Conservation (phyloP, 2,888 invertebrate species). For the Nomada hirtipes region DNA sequence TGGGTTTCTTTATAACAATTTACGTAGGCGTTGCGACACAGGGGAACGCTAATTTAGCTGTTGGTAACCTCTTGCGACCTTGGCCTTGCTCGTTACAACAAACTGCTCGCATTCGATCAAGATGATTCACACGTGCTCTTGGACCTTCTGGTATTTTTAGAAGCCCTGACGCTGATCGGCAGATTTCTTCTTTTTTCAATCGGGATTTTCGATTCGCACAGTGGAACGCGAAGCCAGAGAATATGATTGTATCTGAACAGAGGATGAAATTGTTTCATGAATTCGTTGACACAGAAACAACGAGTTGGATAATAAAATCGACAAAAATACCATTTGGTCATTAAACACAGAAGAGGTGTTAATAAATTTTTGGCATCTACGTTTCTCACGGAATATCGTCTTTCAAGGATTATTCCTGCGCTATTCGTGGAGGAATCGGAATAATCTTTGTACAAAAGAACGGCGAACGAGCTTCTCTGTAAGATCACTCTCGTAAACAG, state of each 20-base stretch:
- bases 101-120: conserved; percentile 72
- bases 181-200: conserved; percentile 14
- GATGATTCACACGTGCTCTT: conserved; percentile 73
- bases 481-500: not conserved
- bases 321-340: too few relatives aligned
- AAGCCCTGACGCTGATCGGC: conserved; percentile 10
- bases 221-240: not conserved
- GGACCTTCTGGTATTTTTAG: conserved; percentile 47
- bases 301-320: not conserved
- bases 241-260: not conserved
- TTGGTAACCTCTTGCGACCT: conserved; percentile 76
- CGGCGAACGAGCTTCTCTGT: not conserved
- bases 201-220: not conserved
- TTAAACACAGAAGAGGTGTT: not conserved
- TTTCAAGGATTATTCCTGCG: too few relatives aligned
- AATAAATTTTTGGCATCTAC: too few relatives aligned
- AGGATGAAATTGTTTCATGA: not conserved
- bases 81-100: conserved; percentile 78
- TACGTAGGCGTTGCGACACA: conserved; percentile 36
- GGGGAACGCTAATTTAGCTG: conserved; percentile 76
- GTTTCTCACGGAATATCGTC: not conserved
- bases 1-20: conserved; percentile 42
- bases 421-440: not conserved
- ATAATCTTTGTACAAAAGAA: not conserved
- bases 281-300: not conserved